Evolutionary conservation across 2,113 vertebrate species (phyloP).

Genomic region (Nibea albiflora): DNA sequence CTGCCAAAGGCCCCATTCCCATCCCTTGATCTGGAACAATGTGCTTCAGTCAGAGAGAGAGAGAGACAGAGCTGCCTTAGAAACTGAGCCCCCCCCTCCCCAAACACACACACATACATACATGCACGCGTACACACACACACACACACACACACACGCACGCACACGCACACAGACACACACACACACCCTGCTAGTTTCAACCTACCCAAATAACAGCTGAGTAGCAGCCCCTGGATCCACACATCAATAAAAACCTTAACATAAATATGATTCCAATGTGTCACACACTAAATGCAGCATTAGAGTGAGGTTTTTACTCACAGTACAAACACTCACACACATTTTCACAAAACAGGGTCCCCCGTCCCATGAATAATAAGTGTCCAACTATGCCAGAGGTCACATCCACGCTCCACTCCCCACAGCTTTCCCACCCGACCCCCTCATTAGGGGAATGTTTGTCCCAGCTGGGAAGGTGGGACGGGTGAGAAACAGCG

Average conservation of each 20-base stretch:
- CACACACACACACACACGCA: slow-evolving; percentile 27
- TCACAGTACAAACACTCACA: slow-evolving; percentile 27
- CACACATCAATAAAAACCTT: slow-evolving; percentile 25
- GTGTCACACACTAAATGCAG: slow-evolving; percentile 1
- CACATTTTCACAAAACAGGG: slow-evolving; percentile 81
- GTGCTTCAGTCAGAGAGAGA: slow-evolving; percentile 88
- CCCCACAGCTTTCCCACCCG: slow-evolving; percentile 90
- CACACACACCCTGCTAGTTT: slow-evolving; percentile 27
- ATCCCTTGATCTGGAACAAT: slow-evolving; percentile 92
- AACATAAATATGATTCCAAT: slow-evolving; percentile 13
- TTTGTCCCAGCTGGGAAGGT: slow-evolving; percentile 86
- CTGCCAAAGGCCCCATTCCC: slow-evolving; percentile 93
- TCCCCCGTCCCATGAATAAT: slow-evolving; percentile 90
- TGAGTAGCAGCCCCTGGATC: slow-evolving; percentile 30
- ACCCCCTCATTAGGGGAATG: slow-evolving; percentile 94
- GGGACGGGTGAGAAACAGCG: slow-evolving; percentile 67
- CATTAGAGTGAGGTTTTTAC: background rate
- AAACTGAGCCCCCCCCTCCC: slow-evolving; percentile 77
- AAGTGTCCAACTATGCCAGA: slow-evolving; percentile 90
- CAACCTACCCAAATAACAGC: slow-evolving; percentile 29
- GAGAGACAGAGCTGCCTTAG: slow-evolving; percentile 75
- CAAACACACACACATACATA: slow-evolving; percentile 40
- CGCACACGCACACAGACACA: slow-evolving; percentile 30
- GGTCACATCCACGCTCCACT: slow-evolving; percentile 92
- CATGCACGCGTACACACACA: slow-evolving; percentile 18